Evolutionary conservation across 2,797 vertebrate species (phyloP).

Genomic region (Glyptemys insculpta): DNA sequence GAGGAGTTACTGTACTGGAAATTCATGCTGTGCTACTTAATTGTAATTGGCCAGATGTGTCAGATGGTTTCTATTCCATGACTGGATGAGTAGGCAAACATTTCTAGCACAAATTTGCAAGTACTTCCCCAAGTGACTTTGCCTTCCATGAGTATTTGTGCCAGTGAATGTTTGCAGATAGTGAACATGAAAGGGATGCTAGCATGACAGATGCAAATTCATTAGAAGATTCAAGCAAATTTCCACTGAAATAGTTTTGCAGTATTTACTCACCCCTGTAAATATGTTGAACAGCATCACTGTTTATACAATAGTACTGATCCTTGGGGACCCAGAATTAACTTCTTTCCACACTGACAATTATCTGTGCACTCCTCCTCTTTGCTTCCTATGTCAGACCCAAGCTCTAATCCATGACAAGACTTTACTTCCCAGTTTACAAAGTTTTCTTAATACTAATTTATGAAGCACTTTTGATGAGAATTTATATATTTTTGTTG

Average conservation of each 20-base stretch:
- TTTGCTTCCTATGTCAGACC: neutral
- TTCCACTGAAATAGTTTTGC: neutral
- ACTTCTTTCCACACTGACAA: neutral
- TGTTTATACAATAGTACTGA: fast-evolving
- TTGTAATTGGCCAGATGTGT: neutral
- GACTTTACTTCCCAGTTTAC: neutral
- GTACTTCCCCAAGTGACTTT: neutral
- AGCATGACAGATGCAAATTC: neutral
- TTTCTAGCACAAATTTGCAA: fast-evolving
- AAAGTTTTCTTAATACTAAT: fast-evolving
- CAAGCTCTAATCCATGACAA: fast-evolving
- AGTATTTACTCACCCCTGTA: fast-evolving
- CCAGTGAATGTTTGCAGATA: neutral
- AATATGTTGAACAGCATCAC: neutral
- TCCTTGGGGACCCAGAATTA: neutral
- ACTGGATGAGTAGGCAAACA: fast-evolving
- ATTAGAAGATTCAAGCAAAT: neutral
- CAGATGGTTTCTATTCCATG: fast-evolving
- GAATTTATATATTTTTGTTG: neutral
- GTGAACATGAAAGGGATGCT: neutral
- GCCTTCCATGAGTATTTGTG: neutral
- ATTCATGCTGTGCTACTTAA: fast-evolving
- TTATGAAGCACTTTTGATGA: neutral
- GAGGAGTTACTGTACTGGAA: neutral
- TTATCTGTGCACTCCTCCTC: neutral